Conservation (phyloP, 2,113 vertebrate species). For the Ailuropoda melanoleuca region DNA sequence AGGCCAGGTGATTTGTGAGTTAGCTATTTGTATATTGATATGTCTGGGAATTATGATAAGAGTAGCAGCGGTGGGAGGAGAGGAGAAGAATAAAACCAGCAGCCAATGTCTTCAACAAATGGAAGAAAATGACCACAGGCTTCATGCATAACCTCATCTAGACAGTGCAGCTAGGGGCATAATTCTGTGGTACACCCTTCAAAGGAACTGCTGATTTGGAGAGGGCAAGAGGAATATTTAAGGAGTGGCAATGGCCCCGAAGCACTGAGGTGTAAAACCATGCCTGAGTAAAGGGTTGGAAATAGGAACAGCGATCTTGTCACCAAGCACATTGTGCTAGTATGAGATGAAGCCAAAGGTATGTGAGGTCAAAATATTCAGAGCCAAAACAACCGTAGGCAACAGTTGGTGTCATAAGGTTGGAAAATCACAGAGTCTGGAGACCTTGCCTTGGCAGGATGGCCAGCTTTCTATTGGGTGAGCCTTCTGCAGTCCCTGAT, state of each 20-base stretch:
- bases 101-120: background rate
- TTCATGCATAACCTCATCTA: background rate
- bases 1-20: rapidly evolving
- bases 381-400: background rate
- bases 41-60: background rate
- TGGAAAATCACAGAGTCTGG: background rate
- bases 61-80: background rate
- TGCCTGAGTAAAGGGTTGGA: background rate
- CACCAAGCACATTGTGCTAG: background rate
- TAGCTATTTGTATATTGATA: background rate
- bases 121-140: background rate
- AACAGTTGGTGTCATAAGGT: background rate
- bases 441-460: background rate
- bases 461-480: rapidly evolving
- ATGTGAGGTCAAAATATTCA: background rate
- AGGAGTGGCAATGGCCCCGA: too few species aligned
- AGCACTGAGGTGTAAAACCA: background rate
- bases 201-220: background rate
- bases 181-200: background rate
- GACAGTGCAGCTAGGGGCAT: rapidly evolving
- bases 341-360: background rate
- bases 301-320: background rate
- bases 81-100: background rate
- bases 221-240: background rate
- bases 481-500: background rate